Conservation (phyloP, 2,797 vertebrate species). For the Hypotaenidia okinawae region DNA sequence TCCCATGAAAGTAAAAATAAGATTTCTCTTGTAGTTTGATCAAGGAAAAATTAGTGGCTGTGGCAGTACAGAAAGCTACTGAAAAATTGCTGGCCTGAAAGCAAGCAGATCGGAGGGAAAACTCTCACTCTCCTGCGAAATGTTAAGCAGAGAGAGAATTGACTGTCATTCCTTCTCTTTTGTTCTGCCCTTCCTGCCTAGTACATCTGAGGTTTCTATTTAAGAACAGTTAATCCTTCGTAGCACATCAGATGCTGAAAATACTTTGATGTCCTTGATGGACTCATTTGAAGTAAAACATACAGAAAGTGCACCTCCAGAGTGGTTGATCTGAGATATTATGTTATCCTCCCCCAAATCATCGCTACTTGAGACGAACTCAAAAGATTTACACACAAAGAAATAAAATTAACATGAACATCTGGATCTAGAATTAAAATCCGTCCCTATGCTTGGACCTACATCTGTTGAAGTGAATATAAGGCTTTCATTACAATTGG, state of each 20-base stretch:
- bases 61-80: not conserved
- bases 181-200: not conserved
- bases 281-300: not conserved
- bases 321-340: not conserved
- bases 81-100: not conserved
- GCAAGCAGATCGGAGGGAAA: not conserved
- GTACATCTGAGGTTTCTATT: not conserved
- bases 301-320: not conserved
- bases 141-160: not conserved
- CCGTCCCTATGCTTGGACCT: not conserved
- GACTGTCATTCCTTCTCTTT: not conserved
- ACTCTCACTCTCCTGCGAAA: not conserved
- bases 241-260: not conserved
- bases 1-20: not conserved
- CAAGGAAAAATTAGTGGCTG: not conserved
- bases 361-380: not conserved
- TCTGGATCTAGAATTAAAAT: constrained; percentile 3
- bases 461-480: not conserved
- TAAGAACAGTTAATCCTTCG: not conserved
- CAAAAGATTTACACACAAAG: not conserved
- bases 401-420: not conserved
- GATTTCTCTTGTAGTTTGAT: not conserved
- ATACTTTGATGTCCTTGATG: not conserved
- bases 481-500: not conserved
- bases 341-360: not conserved